Evolutionary conservation across 1,140 invertebrate species (phyloP).

Genomic region (Polypedilum pembai): DNA sequence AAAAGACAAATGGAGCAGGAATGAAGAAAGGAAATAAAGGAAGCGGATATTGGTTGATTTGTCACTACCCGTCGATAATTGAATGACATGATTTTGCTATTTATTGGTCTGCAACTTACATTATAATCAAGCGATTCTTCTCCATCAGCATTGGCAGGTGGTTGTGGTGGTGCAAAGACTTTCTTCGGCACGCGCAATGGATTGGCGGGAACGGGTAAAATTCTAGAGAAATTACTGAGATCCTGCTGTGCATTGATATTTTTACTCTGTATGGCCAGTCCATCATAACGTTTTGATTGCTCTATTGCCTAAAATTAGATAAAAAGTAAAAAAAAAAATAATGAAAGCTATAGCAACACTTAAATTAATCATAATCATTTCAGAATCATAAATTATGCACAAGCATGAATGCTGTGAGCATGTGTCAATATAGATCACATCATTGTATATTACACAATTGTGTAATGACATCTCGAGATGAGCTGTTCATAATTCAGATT

Average conservation of each 20-base stretch:
- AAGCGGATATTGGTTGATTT: too few relatives aligned
- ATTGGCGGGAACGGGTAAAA: slow-evolving; percentile 52
- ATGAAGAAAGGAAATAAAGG: too few relatives aligned
- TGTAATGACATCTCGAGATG: not conserved
- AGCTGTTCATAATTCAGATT: not conserved
- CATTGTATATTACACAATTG: not conserved
- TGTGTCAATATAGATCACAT: not conserved
- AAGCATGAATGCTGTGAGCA: not conserved
- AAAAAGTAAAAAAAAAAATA: slow-evolving; percentile 31
- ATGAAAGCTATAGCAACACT: not conserved
- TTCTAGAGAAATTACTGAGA: slow-evolving; percentile 62
- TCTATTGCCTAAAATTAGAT: slow-evolving; percentile 57
- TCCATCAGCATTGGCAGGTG: slow-evolving; percentile 46
- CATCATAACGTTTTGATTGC: slow-evolving; percentile 67
- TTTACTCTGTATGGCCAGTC: slow-evolving; percentile 59
- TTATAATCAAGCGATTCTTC: slow-evolving; percentile 38
- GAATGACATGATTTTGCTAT: too few relatives aligned
- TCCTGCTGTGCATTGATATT: slow-evolving; percentile 60
- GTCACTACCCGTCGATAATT: too few relatives aligned
- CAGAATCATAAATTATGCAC: not conserved
- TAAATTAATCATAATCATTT: not conserved
- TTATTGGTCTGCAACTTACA: slow-evolving; percentile 34
- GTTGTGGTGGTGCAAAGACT: slow-evolving; percentile 59
- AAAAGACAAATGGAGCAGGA: too few relatives aligned
- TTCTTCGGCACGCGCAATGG: slow-evolving; percentile 51